Base-by-base conservation (phyloP, 2,113 vertebrate species). In the Gallinago paraguaiae region DNA sequence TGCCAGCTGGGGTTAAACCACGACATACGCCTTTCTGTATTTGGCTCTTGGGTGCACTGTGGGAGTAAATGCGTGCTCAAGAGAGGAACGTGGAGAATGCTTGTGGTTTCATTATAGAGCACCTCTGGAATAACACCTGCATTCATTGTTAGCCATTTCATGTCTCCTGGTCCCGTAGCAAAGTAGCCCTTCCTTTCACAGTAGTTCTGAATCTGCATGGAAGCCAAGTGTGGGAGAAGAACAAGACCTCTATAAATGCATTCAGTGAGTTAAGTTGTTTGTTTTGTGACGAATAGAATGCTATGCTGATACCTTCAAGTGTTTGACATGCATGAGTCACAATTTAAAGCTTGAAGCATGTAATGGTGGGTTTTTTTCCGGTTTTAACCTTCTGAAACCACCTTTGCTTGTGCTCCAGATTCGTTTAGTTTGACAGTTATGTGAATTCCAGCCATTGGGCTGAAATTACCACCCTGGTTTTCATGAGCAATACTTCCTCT, bases 301-400 rank as follows among this genome's bases (percentile, higher is more conserved):
- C 39, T 92, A 67, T 56, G 33, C 51, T 77, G 88, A 83, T 96
- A 90, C 64, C 68, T 95, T 83, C 82, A 94, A 95, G 57, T 84
- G 53, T 93, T 92, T 96, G 85, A 71, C 79, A 93, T 92, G 88
- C 71, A 88, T 83, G 85, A 95, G 71, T 90, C 90, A 83, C 68
- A 84, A 13, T 87, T 92, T 91, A 93, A 93, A 92, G 33, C 51
- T 80, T 88, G 70, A 83, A 90, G 67, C 65, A 75, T 6, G 5
- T 57, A 81, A 19, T 37, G 20, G 35, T 86, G 75, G 68, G 10
- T 86, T 93, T 83, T 17, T 86, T 88, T 95, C 60, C 64, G 81
- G 64, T 69, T 86, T 95, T 88, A 88, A 90, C 60, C 65, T 92
- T 83, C 88, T 65, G 53, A 84, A 96, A 48, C 11, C 39, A n/a